Evolutionary conservation across 2,113 vertebrate genomes (phyloP).

Genomic region (Lamprologus speciosus): DNA sequence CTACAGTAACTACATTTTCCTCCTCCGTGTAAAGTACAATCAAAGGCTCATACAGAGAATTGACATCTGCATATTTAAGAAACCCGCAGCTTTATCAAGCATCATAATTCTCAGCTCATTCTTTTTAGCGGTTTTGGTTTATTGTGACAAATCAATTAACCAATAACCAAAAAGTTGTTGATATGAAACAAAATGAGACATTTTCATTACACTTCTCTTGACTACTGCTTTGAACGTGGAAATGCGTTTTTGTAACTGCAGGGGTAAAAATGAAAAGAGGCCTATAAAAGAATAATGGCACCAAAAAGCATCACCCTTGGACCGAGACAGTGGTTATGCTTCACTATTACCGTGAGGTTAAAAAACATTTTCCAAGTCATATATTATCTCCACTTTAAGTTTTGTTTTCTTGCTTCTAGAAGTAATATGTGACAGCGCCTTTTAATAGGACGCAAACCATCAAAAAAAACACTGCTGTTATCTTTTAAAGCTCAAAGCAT

Average conservation of each 20-base stretch:
- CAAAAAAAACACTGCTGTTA: not conserved
- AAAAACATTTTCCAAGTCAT: not conserved
- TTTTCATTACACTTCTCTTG: not conserved
- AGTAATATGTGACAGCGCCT: not conserved
- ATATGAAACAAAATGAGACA: not conserved
- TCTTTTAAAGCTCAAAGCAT: slow-evolving; percentile 8
- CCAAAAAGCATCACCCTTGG: not conserved
- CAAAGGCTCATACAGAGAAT: not conserved
- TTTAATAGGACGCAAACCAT: not conserved
- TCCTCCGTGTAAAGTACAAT: not conserved
- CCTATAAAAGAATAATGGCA: not conserved
- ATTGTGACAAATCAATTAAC: not conserved
- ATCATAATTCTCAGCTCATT: not conserved
- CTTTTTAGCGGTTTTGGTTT: not conserved
- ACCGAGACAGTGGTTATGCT: not conserved
- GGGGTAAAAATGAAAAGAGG: not conserved
- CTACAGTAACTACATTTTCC: not conserved
- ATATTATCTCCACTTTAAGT: not conserved
- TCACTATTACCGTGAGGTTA: not conserved
- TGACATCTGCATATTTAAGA: not conserved
- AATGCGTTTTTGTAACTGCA: not conserved
- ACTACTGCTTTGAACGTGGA: not conserved
- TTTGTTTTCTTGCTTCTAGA: not conserved
- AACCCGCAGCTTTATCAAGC: not conserved
- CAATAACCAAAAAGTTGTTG: not conserved